Conservation (phyloP, 2,797 vertebrate species). For the Crotalus adamanteus region DNA sequence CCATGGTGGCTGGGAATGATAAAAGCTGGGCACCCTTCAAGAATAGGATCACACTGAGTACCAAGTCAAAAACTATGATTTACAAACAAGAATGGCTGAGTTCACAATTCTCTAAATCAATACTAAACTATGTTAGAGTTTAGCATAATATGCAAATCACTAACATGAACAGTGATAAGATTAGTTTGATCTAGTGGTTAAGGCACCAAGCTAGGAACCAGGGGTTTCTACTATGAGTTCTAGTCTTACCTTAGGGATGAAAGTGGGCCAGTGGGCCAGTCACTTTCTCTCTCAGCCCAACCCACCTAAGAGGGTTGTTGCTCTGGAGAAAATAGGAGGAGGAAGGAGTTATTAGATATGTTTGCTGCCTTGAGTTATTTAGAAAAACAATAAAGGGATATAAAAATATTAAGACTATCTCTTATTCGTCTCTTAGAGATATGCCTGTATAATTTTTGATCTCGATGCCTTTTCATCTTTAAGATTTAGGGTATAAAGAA, state of each 20-base stretch:
- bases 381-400: neutral
- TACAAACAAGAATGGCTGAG: neutral
- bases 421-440: neutral
- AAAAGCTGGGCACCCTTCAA: neutral
- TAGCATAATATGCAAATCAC: neutral
- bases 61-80: neutral
- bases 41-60: neutral
- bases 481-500: neutral
- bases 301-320: no score
- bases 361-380: neutral
- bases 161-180: neutral
- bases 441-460: neutral
- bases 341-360: neutral
- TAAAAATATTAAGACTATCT: neutral
- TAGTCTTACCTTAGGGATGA: no score
- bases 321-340: no score
- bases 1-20: neutral
- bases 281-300: no score
- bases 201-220: no score
- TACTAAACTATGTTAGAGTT: neutral
- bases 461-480: neutral
- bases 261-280: no score
- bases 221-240: no score
- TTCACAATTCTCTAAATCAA: neutral
- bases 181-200: neutral